Percentiles rank a stretch among this genome's conserved stretches.
phyloP scores from a whole-genome alignment of 2,113 vertebrate species.

The Saguinus midas region DNA sequence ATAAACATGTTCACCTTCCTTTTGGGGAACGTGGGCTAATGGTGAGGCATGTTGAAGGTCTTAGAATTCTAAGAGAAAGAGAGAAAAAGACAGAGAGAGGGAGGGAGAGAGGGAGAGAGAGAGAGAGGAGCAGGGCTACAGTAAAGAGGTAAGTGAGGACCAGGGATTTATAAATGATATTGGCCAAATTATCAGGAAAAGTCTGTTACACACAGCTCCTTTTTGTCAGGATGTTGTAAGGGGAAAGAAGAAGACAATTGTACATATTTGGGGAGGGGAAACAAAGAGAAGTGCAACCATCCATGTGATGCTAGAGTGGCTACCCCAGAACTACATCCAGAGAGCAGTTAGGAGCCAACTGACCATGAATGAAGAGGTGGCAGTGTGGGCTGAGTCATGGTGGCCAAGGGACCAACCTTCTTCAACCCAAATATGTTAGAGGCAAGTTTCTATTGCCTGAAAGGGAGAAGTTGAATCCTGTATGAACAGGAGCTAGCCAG shows the following conservation, averaged over 20 bases:
- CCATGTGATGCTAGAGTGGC: not conserved
- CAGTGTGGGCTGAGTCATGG: not conserved
- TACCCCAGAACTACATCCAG: not conserved
- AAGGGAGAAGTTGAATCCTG: not conserved
- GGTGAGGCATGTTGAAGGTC: not conserved
- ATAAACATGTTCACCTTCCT: not conserved
- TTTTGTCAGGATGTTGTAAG: not conserved
- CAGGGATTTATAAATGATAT: not conserved
- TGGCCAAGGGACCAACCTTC: not conserved
- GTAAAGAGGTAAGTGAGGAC: not conserved
- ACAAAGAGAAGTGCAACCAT: not conserved
- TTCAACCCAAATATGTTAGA: not conserved
- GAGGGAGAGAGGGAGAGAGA: not conserved
- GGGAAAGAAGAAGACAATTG: not conserved
- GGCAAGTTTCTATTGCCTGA: not conserved
- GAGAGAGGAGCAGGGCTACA: not conserved
- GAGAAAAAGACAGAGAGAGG: not conserved
- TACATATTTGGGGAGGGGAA: not conserved
- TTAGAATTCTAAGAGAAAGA: not conserved
- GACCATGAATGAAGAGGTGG: not conserved
- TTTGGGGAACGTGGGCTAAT: too few species aligned
- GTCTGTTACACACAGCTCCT: not conserved
- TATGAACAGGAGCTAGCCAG: not conserved
- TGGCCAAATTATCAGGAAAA: not conserved
- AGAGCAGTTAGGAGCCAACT: not conserved